These are phyloP conservation scores for Nipponia nippon DNA, from an alignment of 2,113 vertebrate genomes.

Conservation along the genomic window DNA sequence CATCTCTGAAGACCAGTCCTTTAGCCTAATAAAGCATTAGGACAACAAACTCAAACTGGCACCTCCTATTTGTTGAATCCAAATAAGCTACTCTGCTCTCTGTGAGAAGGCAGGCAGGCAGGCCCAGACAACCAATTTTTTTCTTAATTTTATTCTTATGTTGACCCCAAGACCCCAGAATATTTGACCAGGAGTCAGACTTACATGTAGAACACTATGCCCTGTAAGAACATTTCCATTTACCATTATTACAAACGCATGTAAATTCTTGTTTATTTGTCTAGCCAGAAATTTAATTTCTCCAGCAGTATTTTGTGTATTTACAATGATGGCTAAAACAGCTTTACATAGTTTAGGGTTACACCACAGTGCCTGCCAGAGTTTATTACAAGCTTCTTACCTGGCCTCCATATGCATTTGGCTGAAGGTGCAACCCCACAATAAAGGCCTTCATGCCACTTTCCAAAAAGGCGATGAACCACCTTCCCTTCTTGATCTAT, in stretches of 20 bases:
- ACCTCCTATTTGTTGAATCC: neutral
- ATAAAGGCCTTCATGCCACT: conserved; percentile 97
- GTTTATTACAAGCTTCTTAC: conserved; percentile 61
- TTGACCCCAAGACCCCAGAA: neutral
- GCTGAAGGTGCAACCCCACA: conserved; percentile 94
- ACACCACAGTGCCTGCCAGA: neutral
- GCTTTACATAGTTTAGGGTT: neutral
- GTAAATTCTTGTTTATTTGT: neutral
- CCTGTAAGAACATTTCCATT: neutral
- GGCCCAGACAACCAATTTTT: neutral
- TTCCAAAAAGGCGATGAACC: conserved; percentile 94
- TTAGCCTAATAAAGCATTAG: neutral
- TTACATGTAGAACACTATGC: neutral
- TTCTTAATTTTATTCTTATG: neutral
- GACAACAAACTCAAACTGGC: neutral
- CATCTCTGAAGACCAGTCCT: neutral
- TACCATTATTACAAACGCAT: neutral
- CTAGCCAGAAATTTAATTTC: neutral
- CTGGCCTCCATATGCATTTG: conserved; percentile 97
- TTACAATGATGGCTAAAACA: neutral
- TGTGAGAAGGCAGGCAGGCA: neutral
- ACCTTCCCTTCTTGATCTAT: conserved; percentile 97
- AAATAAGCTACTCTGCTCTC: neutral
- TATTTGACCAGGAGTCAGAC: neutral
- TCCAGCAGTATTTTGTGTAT: neutral